Conservation (phyloP, 1,140 invertebrate species). For the Aradophagus sp. region DNA sequence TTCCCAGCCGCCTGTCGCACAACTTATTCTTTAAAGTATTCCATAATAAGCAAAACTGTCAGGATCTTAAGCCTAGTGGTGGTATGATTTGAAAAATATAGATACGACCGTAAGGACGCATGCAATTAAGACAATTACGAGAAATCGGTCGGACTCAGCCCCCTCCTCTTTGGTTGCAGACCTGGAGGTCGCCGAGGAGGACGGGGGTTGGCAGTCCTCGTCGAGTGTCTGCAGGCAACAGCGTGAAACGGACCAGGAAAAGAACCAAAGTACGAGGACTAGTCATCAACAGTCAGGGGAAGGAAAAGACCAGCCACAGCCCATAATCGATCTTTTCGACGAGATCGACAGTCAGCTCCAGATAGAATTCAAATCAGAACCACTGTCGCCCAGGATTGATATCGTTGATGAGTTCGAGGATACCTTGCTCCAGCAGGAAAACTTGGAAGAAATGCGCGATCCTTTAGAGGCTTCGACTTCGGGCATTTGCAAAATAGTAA, state of each 20-base stretch:
- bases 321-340: slow-evolving; percentile 70
- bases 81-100: slow-evolving; percentile 37
- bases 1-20: too few relatives aligned
- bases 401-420: slow-evolving; percentile 60
- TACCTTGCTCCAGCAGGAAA: slow-evolving; percentile 55
- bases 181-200: slow-evolving; percentile 74
- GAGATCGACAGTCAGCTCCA: slow-evolving; percentile 69
- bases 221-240: slow-evolving; percentile 59
- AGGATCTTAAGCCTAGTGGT: slow-evolving; percentile 4
- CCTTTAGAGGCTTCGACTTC: too few relatives aligned
- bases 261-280: slow-evolving; percentile 60
- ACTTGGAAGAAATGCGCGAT: too few relatives aligned
- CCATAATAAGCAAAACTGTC: too few relatives aligned
- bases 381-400: slow-evolving; percentile 65
- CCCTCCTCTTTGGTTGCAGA: slow-evolving; percentile 77
- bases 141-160: slow-evolving; percentile 70
- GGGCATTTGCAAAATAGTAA: too few relatives aligned
- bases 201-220: slow-evolving; percentile 73
- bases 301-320: slow-evolving; percentile 53
- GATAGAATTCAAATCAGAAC: slow-evolving; percentile 69
- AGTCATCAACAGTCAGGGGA: slow-evolving; percentile 49
- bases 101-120: slow-evolving; percentile 31
- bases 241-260: slow-evolving; percentile 54
- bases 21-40: too few relatives aligned
- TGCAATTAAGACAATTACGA: slow-evolving; percentile 45